Base-by-base conservation (phyloP, 2,113 vertebrate species). In the Scalopus aquaticus region DNA sequence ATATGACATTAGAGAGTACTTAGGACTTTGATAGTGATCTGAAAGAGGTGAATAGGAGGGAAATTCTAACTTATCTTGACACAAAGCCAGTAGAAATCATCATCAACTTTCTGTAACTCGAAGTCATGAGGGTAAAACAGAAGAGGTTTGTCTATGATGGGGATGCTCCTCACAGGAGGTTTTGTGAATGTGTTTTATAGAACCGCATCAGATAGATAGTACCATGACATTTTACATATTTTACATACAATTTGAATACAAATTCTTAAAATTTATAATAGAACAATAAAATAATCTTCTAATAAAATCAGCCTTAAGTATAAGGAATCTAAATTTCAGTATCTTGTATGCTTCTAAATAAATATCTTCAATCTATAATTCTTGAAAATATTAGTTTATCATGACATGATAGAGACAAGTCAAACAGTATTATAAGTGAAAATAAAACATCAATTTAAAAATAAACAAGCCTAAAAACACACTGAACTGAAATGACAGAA, bases 321-420 rank as follows among this genome's bases (percentile, higher is more conserved):
- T 97, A 97, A 97, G 92, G 92, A 97, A 97, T 95, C 97, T 98
- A 97, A 95, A 97, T 94, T 96, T 97, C 97, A 95, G 6, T 93
- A 97, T 97, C 85, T 93, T 93, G 97, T 97, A 97, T 54, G 98
- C 39, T 97, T 98, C 96, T 98, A 96, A 98, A 98, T 98, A 98
- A 98, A 98, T 98, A 98, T 93, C 96, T 98, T 96, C 95, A 97
- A 97, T 97, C 96, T 98, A 97, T 97, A 98, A 67, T 78, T 96
- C 91, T 98, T 92, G 94, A 96, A 95, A 95, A 98, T 98, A 97
- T 97, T 74, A 96, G 93, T 95, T 97, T 97, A 97, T 97, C 96
- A 96, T 97, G 95, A 97, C 87, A 96, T 96, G 97, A 92, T 81
- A 94, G 94, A 96, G 93, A 98, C 95, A 94, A 65, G 77, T 96